phyloP scores from a whole-genome alignment of 2,888 invertebrate species.

The Xanthorhoe designata region DNA sequence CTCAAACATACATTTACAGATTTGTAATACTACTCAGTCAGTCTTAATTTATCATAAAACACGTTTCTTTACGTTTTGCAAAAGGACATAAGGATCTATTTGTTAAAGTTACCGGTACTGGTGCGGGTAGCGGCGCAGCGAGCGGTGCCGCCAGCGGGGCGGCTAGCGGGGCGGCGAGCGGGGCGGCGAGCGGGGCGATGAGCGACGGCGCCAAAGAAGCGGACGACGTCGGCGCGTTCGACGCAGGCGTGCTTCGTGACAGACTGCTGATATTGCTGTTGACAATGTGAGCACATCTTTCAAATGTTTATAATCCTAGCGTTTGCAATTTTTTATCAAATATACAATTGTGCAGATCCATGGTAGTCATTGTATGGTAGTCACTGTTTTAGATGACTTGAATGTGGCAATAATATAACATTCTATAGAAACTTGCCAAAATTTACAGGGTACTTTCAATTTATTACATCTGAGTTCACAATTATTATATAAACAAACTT shows the following conservation, averaged over 20 bases:
- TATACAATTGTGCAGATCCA: too few relatives aligned
- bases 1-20: too few relatives aligned
- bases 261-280: conserved; percentile 94
- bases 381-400: too few relatives aligned
- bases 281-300: conserved; percentile 31
- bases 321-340: background rate
- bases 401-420: too few relatives aligned
- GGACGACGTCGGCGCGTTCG: conserved; percentile 65
- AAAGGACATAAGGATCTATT: background rate
- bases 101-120: conserved; percentile 55
- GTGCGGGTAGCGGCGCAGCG: conserved; percentile 54
- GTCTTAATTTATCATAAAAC: too few relatives aligned
- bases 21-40: too few relatives aligned
- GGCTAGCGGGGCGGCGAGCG: conserved; percentile 64
- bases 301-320: too few relatives aligned
- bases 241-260: conserved; percentile 88
- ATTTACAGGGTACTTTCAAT: too few relatives aligned
- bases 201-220: conserved; percentile 65
- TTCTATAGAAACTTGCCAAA: too few relatives aligned
- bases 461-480: too few relatives aligned
- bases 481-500: too few relatives aligned
- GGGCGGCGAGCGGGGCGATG: conserved; percentile 66
- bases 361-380: too few relatives aligned
- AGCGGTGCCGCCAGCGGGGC: conserved; percentile 64
- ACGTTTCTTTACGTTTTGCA: background rate